These are phyloP conservation scores for Oryzaephilus surinamensis DNA, from an alignment of 1,140 invertebrate genomes.

Conservation along the genomic window DNA sequence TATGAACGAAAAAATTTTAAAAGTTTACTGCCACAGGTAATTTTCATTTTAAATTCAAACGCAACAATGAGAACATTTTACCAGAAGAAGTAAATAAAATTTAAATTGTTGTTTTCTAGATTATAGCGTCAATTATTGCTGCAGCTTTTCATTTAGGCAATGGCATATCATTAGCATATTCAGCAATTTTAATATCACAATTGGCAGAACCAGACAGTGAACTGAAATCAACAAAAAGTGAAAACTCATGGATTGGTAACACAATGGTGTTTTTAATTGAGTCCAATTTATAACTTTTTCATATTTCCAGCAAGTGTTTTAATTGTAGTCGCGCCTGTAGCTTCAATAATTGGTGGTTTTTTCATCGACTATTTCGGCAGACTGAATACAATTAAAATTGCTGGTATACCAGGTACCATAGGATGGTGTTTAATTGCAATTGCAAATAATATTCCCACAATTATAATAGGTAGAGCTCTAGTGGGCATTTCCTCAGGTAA, in stretches of 20 bases:
- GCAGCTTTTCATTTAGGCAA: conserved; percentile 47
- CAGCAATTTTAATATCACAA: conserved; percentile 45
- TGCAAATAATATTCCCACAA: conserved; percentile 36
- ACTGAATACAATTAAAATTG: conserved; percentile 48
- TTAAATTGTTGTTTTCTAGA: too few species aligned
- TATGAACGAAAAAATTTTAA: too few species aligned
- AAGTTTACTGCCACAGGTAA: too few species aligned
- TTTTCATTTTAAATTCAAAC: too few species aligned
- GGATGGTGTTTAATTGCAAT: conserved; percentile 53
- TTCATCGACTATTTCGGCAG: conserved; percentile 53
- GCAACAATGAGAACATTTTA: too few species aligned
- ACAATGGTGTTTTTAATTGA: conserved; percentile 2
- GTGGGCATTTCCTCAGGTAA: conserved; percentile 46
- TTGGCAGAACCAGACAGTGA: conserved; percentile 36
- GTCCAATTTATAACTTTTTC: conserved; percentile 1
- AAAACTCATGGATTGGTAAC: conserved; percentile 46
- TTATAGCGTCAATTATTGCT: conserved; percentile 42
- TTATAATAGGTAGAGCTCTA: conserved; percentile 52
- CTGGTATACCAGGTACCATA: conserved; percentile 46
- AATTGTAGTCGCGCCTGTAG: conserved; percentile 43
- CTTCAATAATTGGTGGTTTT: conserved; percentile 43
- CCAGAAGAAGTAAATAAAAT: too few species aligned
- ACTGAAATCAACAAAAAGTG: conserved; percentile 32
- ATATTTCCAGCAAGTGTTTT: conserved; percentile 42
- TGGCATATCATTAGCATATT: conserved; percentile 45